Conservation (phyloP, 2,113 vertebrate genomes). For the Colossoma macropomum region DNA sequence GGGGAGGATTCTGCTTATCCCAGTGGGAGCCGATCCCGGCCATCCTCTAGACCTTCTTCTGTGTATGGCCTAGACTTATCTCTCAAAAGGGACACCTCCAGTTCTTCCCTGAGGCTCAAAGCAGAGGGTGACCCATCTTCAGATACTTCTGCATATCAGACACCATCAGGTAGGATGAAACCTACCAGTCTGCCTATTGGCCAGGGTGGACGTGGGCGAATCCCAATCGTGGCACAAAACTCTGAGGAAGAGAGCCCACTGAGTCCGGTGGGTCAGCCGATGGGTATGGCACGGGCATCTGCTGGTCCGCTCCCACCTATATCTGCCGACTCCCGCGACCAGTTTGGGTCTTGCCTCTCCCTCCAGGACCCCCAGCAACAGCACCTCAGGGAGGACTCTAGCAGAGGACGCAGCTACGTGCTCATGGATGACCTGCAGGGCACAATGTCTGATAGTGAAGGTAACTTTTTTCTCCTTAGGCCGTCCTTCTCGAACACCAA, state of each 20-base stretch:
- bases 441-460: slow-evolving; percentile 98
- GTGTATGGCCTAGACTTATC: slow-evolving; percentile 96
- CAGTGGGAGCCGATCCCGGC: slow-evolving; percentile 93
- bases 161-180: slow-evolving; percentile 91
- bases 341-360: slow-evolving; percentile 97
- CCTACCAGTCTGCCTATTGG: slow-evolving; percentile 97
- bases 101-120: slow-evolving; percentile 93
- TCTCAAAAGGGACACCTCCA: slow-evolving; percentile 94
- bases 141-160: slow-evolving; percentile 85
- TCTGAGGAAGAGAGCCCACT: slow-evolving; percentile 98
- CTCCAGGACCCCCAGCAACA: slow-evolving; percentile 92
- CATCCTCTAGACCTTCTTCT: slow-evolving; percentile 93
- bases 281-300: slow-evolving; percentile 98
- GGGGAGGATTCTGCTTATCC: slow-evolving; percentile 87
- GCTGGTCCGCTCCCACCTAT: slow-evolving; percentile 97
- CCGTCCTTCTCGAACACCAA: slow-evolving; percentile 69
- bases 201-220: slow-evolving; percentile 90
- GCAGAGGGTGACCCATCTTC: slow-evolving; percentile 87
- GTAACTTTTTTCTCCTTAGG: slow-evolving; percentile 83
- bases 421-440: slow-evolving; percentile 98
- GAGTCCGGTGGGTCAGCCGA: slow-evolving; percentile 97
- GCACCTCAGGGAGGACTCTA: slow-evolving; percentile 94
- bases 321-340: slow-evolving; percentile 96
- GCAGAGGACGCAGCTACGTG: slow-evolving; percentile 89
- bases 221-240: slow-evolving; percentile 97